Conservation (phyloP, 2,888 invertebrate species). For the Conomelus anceps region DNA sequence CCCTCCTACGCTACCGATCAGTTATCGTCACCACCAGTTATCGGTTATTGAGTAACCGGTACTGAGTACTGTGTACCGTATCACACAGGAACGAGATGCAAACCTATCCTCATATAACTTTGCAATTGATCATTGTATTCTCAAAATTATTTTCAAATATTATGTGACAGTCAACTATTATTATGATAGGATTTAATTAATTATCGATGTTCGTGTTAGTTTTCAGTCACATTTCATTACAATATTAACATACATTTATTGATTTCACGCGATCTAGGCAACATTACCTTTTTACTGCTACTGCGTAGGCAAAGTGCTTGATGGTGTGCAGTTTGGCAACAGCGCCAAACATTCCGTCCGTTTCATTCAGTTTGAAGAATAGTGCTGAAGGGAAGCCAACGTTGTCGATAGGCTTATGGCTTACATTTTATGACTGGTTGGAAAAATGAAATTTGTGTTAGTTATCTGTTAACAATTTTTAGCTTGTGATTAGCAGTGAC, state of each 20-base stretch:
- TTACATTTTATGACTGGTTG: constrained; percentile 12
- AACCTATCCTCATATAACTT: background rate
- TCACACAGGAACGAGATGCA: background rate
- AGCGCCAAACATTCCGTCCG: constrained; percentile 8
- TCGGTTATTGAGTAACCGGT: too few relatives aligned
- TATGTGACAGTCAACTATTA: background rate
- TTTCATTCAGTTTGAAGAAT: constrained; percentile 13
- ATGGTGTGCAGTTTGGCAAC: constrained; percentile 2
- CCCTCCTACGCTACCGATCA: too few relatives aligned
- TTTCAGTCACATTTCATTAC: background rate
- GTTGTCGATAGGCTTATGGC: constrained; percentile 10
- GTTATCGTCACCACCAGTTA: too few relatives aligned
- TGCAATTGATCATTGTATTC: background rate
- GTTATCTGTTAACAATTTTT: background rate
- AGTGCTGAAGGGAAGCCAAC: constrained; percentile 12
- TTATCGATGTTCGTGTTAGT: background rate
- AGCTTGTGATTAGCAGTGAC: background rate
- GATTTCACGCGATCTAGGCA: constrained; percentile 7
- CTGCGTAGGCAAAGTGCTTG: constrained; percentile 12
- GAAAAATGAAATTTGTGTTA: background rate
- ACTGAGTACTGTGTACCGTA: too few relatives aligned
- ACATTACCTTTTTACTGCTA: background rate
- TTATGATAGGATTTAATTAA: background rate
- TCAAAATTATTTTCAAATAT: background rate
- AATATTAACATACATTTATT: background rate